Evolutionary conservation across 2,797 vertebrate species (phyloP).

Genomic region (Echiichthys vipera): DNA sequence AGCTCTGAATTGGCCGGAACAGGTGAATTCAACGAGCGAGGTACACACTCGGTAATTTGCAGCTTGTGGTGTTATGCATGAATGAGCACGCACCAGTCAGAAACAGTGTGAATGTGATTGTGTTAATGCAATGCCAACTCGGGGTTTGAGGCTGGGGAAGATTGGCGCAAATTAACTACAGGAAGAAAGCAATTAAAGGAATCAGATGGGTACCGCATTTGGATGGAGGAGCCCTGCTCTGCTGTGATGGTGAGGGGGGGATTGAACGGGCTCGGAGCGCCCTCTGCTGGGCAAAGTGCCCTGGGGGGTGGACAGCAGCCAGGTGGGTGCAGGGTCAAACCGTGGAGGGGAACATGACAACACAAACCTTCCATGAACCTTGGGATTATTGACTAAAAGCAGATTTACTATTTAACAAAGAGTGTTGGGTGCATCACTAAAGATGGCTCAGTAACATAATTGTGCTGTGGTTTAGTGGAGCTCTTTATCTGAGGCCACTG

Average conservation of each 20-base stretch:
- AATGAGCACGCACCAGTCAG: neutral
- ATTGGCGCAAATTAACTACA: conserved; percentile 70
- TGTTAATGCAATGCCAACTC: neutral
- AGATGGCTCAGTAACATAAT: neutral
- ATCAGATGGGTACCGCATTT: conserved; percentile 49
- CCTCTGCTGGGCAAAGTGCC: conserved; percentile 60
- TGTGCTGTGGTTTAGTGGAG: conserved; percentile 10
- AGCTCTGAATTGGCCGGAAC: conserved; percentile 34
- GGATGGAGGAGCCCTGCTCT: conserved; percentile 13
- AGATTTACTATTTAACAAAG: neutral
- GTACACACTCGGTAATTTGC: neutral
- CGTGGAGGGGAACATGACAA: conserved; percentile 11
- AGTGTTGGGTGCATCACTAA: neutral
- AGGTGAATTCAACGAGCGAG: conserved; percentile 37
- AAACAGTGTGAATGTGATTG: neutral
- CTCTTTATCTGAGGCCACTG: conserved; percentile 54
- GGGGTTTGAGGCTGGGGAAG: conserved; percentile 26
- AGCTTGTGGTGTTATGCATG: neutral
- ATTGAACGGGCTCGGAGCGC: conserved; percentile 57
- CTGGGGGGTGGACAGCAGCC: conserved; percentile 1
- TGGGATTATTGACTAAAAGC: neutral
- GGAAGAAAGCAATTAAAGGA: conserved; percentile 75
- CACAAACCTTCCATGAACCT: neutral
- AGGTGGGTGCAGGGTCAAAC: conserved; percentile 47
- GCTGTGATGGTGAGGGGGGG: neutral